A percentile compares a stretch with the other conserved stretches of the same genome.
Conservation (phyloP, 2,797 vertebrate genomes). For the Prunella strophiata region DNA sequence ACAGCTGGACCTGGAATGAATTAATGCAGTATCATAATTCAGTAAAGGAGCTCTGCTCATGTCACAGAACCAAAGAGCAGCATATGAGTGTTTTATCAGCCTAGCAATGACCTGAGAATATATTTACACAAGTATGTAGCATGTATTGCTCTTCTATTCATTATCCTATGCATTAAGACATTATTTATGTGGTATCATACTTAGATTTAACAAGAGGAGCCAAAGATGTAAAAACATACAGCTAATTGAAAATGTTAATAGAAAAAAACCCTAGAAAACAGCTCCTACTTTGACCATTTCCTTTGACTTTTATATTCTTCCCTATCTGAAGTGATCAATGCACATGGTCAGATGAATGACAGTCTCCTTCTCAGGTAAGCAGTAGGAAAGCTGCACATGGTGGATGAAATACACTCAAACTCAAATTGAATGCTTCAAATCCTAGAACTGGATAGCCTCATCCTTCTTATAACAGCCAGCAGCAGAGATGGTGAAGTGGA, state of each 20-base stretch:
- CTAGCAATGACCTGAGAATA: background rate
- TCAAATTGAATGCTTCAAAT: background rate
- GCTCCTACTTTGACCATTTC: background rate
- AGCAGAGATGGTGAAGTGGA: background rate
- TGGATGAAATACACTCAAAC: background rate
- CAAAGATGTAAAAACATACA: background rate
- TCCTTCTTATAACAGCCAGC: background rate
- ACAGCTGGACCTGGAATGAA: constrained; percentile 30
- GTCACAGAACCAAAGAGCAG: background rate
- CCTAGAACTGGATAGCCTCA: background rate
- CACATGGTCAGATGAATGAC: background rate
- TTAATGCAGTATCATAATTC: constrained; percentile 28
- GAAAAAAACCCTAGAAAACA: background rate
- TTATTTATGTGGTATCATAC: background rate
- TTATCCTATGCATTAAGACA: background rate
- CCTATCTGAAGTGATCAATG: background rate
- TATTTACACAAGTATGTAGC: background rate
- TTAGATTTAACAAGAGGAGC: background rate
- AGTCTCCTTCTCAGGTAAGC: background rate
- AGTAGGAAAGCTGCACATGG: background rate
- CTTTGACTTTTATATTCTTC: background rate
- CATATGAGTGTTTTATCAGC: background rate
- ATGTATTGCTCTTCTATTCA: background rate
- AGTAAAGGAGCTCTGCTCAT: background rate
- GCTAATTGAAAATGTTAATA: background rate